These are phyloP conservation scores for Seira musarum DNA, from an alignment of 2,888 invertebrate species.

Conservation along the genomic window DNA sequence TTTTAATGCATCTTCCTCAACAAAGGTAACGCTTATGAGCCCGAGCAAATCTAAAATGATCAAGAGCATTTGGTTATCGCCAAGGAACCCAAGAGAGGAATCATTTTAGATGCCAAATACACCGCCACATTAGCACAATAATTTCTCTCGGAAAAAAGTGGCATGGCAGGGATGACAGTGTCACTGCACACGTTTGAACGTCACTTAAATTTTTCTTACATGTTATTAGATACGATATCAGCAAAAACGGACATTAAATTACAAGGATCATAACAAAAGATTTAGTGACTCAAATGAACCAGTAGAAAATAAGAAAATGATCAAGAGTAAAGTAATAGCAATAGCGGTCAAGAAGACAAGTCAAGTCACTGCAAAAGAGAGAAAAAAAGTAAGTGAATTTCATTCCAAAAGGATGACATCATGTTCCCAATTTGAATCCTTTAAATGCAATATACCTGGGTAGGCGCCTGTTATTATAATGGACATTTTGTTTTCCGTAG, in stretches of 20 bases:
- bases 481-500: background rate
- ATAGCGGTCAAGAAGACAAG: background rate
- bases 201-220: background rate
- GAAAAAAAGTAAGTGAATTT: slow-evolving; percentile 39
- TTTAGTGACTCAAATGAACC: slow-evolving; percentile 24
- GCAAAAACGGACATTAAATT: slow-evolving; percentile 39
- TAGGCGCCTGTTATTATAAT: background rate
- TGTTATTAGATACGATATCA: slow-evolving; percentile 29
- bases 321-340: background rate
- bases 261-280: slow-evolving; percentile 31
- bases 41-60: background rate
- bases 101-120: no score
- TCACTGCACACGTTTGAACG: slow-evolving; percentile 23
- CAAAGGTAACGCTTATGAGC: background rate
- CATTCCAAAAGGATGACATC: slow-evolving; percentile 56
- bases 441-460: no score
- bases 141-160: slow-evolving; percentile 19
- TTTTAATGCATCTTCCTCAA: background rate
- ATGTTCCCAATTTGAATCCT: slow-evolving; percentile 56
- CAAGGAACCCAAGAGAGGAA: no score
- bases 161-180: background rate
- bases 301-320: background rate
- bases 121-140: no score
- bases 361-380: background rate
- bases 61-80: no score